Base-by-base conservation (phyloP, 2,113 vertebrate species). In the Macrotis lagotis region DNA sequence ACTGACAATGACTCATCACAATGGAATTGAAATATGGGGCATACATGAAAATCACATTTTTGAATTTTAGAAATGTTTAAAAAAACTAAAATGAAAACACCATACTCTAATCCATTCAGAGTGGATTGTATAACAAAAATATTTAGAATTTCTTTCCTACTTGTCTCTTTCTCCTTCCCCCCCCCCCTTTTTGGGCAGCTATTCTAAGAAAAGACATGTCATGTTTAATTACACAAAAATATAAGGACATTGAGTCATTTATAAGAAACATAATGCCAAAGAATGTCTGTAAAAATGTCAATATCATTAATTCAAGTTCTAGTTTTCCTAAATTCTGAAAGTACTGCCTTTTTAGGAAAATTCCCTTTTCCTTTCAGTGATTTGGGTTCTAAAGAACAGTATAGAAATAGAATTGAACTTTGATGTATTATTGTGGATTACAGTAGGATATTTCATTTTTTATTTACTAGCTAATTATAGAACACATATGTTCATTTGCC, bases 361-460 rank as follows among this genome's bases (percentile, higher is more conserved):
- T 25, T 50, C n/a, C 9, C 24, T 91, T 92, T 96, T 14, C 0
- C 8, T 92, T 22, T 90, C 10, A 90, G 3, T 47, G 8, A 59
- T 37, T 83, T 26, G 26, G 37, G 92, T 24, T 90, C 50, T 59
- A n/a, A 7, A n/a, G 12, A n/a, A 44, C 22, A 93, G n/a, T 90
- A 90, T 89, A 55, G 28, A 48, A 11, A 48, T 55, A 44, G 59
- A 4, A 14, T 47, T 88, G 52, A 93, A 53, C 88, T 53, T 51
- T 44, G 90, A 89, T 2, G 83, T 0, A 0, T 6, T 91, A 49
- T 14, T 91, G 12, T 89, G 93, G 91, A 91, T 50, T 49, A 6
- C 8, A 91, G 37, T 91, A 92, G 95, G 88, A 91, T 53, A 91
- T 96, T 94, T 95, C 16, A 83, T 25, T 89, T 94, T 50, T 28